These are phyloP conservation scores for Euwallacea similis DNA, from an alignment of 1,140 invertebrate genomes.

Conservation along the genomic window DNA sequence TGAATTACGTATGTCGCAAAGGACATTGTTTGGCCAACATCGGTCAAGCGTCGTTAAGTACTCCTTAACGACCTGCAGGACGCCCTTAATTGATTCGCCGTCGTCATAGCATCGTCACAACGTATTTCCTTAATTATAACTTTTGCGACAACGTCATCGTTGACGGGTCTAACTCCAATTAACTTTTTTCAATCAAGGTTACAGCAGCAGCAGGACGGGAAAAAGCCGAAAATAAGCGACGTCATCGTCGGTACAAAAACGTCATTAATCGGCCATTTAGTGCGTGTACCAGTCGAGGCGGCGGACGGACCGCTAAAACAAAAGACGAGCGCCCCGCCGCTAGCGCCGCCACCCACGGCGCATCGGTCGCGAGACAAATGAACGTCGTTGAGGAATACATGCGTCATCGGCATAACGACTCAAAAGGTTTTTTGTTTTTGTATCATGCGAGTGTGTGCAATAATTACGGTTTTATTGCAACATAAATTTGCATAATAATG, in stretches of 20 bases:
- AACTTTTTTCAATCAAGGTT: background rate
- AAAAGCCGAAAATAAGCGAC: slow-evolving; percentile 20
- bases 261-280: slow-evolving; percentile 38
- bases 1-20: slow-evolving; percentile 37
- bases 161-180: background rate
- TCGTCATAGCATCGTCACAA: background rate
- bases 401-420: slow-evolving; percentile 11
- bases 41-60: slow-evolving; percentile 39
- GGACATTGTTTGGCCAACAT: slow-evolving; percentile 36
- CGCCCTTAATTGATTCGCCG: slow-evolving; percentile 29
- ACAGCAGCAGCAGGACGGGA: background rate
- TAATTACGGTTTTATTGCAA: too few species aligned
- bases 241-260: slow-evolving; percentile 36
- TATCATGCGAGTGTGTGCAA: too few species aligned
- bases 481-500: too few species aligned
- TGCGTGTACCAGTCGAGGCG: slow-evolving; percentile 31
- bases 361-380: slow-evolving; percentile 31
- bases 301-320: slow-evolving; percentile 33
- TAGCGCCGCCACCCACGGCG: slow-evolving; percentile 33
- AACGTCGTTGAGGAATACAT: slow-evolving; percentile 24
- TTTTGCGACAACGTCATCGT: background rate
- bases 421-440: background rate
- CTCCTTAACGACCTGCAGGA: slow-evolving; percentile 33
- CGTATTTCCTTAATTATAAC: background rate
- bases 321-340: slow-evolving; percentile 33